A percentile compares a stretch with the other conserved stretches of the same genome.
Conservation (phyloP, 2,113 vertebrate species). For the Camelus dromedarius region DNA sequence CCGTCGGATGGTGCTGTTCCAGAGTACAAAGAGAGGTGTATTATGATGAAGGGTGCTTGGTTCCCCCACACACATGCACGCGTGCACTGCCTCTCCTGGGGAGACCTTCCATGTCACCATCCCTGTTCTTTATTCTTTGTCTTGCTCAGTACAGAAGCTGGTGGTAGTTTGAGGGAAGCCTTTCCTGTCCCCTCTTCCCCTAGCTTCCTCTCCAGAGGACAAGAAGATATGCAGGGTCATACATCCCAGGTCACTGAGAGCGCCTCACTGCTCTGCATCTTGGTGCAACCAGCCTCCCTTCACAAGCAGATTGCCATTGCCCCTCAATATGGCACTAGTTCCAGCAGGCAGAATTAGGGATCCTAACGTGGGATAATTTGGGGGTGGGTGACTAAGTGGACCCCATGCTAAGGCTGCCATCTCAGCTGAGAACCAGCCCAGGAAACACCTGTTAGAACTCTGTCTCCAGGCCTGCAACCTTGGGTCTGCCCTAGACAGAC, state of each 20-base stretch:
- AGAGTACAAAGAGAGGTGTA: not conserved
- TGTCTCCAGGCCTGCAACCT: not conserved
- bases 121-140: not conserved
- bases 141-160: not conserved
- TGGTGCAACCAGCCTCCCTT: not conserved
- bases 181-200: not conserved
- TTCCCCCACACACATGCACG: fast-evolving
- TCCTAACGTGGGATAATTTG: not conserved
- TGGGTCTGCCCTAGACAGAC: not conserved
- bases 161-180: not conserved
- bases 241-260: fast-evolving
- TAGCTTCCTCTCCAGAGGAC: not conserved
- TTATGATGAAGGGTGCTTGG: fast-evolving
- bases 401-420: not conserved
- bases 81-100: fast-evolving
- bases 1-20: not conserved
- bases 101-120: fast-evolving
- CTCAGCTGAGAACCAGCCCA: not conserved
- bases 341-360: not conserved
- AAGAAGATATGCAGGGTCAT: not conserved
- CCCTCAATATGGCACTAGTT: not conserved
- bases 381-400: not conserved
- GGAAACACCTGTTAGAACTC: not conserved
- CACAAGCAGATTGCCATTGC: not conserved
- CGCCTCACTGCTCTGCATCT: not conserved